These are phyloP conservation scores for Eupristina koningsbergeri DNA, from an alignment of 1,140 invertebrate species.

Conservation along the genomic window DNA sequence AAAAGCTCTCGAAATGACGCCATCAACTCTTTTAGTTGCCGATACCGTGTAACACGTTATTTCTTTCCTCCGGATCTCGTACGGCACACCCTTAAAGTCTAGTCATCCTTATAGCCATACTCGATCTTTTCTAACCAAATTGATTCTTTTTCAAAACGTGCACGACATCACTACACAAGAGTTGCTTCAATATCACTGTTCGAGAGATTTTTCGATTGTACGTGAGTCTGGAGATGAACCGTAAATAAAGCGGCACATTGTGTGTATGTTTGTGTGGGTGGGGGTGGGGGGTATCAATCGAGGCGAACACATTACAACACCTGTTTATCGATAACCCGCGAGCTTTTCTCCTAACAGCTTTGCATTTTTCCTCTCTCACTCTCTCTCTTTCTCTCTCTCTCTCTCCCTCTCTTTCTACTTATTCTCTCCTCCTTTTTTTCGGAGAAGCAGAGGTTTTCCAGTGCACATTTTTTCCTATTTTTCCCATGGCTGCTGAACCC, in stretches of 20 bases:
- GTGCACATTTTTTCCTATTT: too few relatives aligned
- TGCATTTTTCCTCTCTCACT: neutral
- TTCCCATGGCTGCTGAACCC: too few relatives aligned
- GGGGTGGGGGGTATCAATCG: neutral
- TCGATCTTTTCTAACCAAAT: neutral
- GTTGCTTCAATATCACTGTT: neutral
- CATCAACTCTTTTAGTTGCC: neutral
- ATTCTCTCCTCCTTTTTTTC: too few relatives aligned
- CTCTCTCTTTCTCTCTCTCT: neutral
- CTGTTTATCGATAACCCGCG: neutral
- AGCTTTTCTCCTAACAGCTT: neutral
- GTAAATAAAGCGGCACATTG: slow-evolving; percentile 25
- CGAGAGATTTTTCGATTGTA: neutral
- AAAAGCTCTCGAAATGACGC: slow-evolving; percentile 14
- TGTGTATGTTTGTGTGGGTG: slow-evolving; percentile 1
- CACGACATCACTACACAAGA: neutral
- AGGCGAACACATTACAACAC: neutral
- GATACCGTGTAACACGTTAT: neutral
- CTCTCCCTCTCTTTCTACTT: neutral
- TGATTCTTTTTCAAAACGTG: neutral
- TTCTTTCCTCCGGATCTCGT: neutral
- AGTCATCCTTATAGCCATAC: neutral
- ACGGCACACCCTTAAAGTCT: neutral
- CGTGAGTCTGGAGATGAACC: neutral
- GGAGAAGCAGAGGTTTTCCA: too few relatives aligned